A percentile compares a stretch with the other conserved stretches of the same genome.
Conservation (phyloP, 2,888 invertebrate species). For the Brachypalpus laphriformis region DNA sequence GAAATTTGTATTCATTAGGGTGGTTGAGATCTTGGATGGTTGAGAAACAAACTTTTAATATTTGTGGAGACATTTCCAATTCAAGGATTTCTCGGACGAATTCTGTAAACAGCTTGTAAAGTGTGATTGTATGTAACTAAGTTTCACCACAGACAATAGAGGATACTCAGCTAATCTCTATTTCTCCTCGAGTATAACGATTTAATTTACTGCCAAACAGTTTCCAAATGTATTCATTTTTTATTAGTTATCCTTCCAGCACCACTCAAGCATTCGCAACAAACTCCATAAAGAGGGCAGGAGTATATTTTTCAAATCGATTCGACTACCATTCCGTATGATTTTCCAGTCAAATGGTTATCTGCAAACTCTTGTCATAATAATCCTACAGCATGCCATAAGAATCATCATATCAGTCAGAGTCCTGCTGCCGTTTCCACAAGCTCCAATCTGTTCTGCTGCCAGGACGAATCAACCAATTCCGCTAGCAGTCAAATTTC, state of each 20-base stretch:
- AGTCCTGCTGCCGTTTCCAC: neutral
- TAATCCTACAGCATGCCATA: constrained; percentile 55
- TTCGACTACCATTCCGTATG: constrained; percentile 50
- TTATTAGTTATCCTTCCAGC: neutral
- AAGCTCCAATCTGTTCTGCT: neutral
- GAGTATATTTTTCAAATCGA: too few relatives aligned
- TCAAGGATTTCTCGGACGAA: neutral
- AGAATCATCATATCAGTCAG: constrained; percentile 38
- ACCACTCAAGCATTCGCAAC: neutral
- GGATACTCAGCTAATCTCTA: neutral
- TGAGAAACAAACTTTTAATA: neutral
- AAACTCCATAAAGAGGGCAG: neutral
- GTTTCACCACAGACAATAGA: neutral
- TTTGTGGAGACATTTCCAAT: neutral
- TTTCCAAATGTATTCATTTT: constrained; percentile 12
- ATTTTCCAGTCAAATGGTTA: constrained; percentile 52
- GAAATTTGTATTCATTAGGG: neutral
- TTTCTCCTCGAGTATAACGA: neutral
- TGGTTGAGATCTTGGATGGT: neutral
- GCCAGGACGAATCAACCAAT: constrained; percentile 19
- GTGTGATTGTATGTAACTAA: too few relatives aligned
- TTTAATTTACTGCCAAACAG: neutral
- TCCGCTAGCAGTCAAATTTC: constrained; percentile 56
- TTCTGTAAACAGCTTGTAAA: too few relatives aligned
- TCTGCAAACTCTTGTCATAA: constrained; percentile 58